Conservation (phyloP, 2,797 vertebrate species). For the Emydoidea blandingii region DNA sequence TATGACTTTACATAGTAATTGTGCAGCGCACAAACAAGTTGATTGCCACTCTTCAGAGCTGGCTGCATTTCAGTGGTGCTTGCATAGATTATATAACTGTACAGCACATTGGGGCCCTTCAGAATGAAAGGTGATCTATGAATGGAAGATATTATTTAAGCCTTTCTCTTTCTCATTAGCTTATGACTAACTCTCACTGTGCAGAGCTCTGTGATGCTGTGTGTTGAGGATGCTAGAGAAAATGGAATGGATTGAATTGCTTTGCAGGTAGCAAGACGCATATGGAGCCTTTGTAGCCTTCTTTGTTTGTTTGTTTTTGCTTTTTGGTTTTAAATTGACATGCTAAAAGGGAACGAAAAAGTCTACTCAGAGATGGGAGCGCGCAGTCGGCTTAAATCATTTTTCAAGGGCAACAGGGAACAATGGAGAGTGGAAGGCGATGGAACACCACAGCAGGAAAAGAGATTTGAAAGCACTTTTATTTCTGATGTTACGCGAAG, state of each 20-base stretch:
- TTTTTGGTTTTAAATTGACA: constrained; percentile 58
- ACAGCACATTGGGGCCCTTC: background rate
- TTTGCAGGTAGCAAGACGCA: constrained; percentile 69
- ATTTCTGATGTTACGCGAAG: constrained; percentile 35
- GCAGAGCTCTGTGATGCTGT: constrained; percentile 10
- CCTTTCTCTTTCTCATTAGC: constrained; percentile 60
- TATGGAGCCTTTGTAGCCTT: constrained; percentile 59
- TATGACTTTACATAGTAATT: background rate
- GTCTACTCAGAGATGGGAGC: constrained; percentile 6
- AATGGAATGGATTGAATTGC: constrained; percentile 67
- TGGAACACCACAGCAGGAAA: constrained; percentile 2
- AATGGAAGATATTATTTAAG: constrained; percentile 62
- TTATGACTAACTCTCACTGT: constrained; percentile 53
- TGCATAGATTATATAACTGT: background rate
- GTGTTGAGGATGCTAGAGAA: constrained; percentile 41
- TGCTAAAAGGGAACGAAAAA: constrained; percentile 20
- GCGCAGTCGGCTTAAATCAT: background rate
- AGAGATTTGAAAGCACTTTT: constrained; percentile 36
- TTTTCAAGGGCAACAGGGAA: constrained; percentile 44
- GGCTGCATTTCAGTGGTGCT: constrained; percentile 13
- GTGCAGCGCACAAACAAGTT: background rate
- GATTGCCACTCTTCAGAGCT: constrained; percentile 44
- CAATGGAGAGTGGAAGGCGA: background rate
- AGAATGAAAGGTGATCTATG: constrained; percentile 38
- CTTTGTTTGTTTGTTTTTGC: constrained; percentile 50